Evolutionary conservation across 2,113 vertebrate genomes (phyloP).

Genomic region (Mus spicilegus): DNA sequence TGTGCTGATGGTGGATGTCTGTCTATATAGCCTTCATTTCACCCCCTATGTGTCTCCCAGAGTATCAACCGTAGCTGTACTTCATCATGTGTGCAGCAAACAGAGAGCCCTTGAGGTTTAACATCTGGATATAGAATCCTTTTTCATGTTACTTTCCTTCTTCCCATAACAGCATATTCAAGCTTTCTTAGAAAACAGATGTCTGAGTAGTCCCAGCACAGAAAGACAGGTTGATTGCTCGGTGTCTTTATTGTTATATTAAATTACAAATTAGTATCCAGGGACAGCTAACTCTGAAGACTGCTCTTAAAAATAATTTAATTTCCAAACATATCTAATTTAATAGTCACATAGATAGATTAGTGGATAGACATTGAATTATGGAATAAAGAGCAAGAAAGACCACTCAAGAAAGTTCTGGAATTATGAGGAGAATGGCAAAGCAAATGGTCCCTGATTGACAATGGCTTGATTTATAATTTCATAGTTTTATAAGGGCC

Average conservation of each 20-base stretch:
- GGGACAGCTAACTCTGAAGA: conserved; percentile 6
- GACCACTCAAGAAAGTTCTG: not conserved
- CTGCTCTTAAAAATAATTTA: conserved; percentile 58
- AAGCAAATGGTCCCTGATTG: not conserved
- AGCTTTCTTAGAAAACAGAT: conserved; percentile 1
- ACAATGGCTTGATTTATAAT: not conserved
- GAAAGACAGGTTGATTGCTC: conserved; percentile 18
- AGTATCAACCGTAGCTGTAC: not conserved
- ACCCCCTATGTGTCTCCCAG: not conserved
- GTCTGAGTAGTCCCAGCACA: not conserved
- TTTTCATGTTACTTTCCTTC: not conserved
- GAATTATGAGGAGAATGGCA: not conserved
- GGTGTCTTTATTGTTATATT: conserved; percentile 49
- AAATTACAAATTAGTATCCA: conserved; percentile 60
- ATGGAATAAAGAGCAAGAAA: not conserved
- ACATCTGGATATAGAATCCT: not conserved
- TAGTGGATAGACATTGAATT: conserved; percentile 26
- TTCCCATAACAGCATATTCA: not conserved
- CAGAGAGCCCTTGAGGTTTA: conserved; percentile 5
- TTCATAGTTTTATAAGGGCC: too few relatives aligned
- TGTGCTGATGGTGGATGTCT: not conserved
- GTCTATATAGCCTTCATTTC: not conserved
- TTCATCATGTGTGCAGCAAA: not conserved
- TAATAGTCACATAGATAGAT: conserved; percentile 42
- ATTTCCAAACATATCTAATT: conserved; percentile 49